Evolutionary conservation across 2,797 vertebrate species (phyloP).

Genomic region (Alcedo atthis): DNA sequence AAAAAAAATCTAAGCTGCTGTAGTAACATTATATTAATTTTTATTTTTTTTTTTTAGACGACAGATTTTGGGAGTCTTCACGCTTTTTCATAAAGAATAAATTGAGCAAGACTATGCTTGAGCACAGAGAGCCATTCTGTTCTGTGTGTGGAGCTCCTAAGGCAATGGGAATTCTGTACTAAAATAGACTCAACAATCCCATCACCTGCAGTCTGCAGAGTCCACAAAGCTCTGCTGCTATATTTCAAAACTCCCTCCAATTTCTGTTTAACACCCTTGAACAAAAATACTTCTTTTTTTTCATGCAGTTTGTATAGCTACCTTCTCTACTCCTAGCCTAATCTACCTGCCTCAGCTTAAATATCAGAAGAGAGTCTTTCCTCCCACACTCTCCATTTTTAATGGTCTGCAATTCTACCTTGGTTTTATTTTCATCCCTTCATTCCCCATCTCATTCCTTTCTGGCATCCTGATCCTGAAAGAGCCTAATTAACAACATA

Average conservation of each 20-base stretch:
- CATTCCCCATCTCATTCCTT: background rate
- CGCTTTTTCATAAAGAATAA: background rate
- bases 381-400: accelerated
- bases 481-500: background rate
- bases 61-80: slow-evolving; percentile 24
- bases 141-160: background rate
- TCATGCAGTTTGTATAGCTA: background rate
- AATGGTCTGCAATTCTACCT: background rate
- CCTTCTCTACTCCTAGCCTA: background rate
- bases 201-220: background rate
- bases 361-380: background rate
- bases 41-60: slow-evolving; percentile 34
- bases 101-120: background rate
- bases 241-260: background rate
- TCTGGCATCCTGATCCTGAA: background rate
- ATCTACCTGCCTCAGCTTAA: background rate
- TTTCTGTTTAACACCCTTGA: background rate
- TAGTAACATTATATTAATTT: background rate
- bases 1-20: slow-evolving; percentile 33
- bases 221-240: background rate
- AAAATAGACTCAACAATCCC: background rate
- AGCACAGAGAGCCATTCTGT: background rate
- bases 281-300: background rate
- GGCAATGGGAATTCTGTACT: background rate
- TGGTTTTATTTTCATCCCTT: background rate